Evolutionary conservation across 2,888 invertebrate species (phyloP).

Genomic region (Eupeodes luniger): DNA sequence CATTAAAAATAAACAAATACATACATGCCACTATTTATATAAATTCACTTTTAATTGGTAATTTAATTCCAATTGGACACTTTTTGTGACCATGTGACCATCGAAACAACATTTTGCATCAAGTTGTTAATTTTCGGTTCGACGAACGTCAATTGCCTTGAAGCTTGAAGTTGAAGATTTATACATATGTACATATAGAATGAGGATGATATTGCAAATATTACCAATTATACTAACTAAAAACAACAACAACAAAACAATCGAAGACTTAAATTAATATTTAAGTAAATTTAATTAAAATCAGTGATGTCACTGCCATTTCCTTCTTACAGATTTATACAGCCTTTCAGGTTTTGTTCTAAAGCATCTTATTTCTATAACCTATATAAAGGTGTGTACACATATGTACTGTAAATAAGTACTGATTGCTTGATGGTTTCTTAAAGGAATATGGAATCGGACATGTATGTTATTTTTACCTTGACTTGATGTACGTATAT

Average conservation of each 20-base stretch:
- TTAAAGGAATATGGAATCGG: background rate
- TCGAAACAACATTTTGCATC: constrained; percentile 35
- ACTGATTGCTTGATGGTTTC: background rate
- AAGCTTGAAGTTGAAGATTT: background rate
- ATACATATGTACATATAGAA: too few relatives aligned
- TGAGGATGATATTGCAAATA: background rate
- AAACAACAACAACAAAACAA: constrained; percentile 1
- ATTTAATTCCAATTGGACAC: constrained; percentile 32
- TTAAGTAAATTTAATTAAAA: constrained; percentile 42
- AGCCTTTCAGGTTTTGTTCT: background rate
- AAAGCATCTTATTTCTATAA: background rate
- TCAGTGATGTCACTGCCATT: constrained; percentile 12
- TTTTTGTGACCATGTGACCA: constrained; percentile 27
- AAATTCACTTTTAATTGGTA: constrained; percentile 16
- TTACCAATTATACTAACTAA: background rate
- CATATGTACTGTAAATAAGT: too few relatives aligned
- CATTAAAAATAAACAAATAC: too few relatives aligned
- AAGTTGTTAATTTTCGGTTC: constrained; percentile 33
- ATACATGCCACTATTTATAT: background rate
- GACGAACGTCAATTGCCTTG: constrained; percentile 41
- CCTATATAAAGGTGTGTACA: too few relatives aligned
- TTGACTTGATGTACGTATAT: background rate
- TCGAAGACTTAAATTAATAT: constrained; percentile 42
- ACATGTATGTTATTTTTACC: background rate
- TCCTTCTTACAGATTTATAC: background rate